phyloP scores from a whole-genome alignment of 92 coral and sea anemone genomes.

The Zoanthus solanderi region DNA sequence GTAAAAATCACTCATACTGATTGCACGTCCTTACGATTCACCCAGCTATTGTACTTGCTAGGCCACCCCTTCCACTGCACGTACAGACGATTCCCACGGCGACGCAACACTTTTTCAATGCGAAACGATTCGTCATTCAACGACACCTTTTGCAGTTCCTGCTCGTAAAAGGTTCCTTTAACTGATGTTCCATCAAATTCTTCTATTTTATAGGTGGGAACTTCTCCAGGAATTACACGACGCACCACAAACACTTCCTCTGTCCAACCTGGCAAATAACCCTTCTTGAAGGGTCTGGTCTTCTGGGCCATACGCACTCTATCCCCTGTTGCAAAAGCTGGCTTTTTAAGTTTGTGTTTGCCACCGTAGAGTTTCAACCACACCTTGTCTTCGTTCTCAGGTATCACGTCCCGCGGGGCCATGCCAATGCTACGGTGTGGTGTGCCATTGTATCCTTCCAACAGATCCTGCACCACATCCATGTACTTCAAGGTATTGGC shows the following conservation, averaged over 20 bases:
- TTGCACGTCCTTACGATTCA: too few relatives aligned
- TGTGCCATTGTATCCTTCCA: too few relatives aligned
- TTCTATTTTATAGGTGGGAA: neutral
- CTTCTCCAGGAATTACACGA: neutral
- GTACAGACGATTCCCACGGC: too few relatives aligned
- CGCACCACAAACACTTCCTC: neutral
- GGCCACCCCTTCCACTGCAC: too few relatives aligned
- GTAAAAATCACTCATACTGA: too few relatives aligned
- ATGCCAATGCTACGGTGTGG: constrained; percentile 32
- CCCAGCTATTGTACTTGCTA: too few relatives aligned
- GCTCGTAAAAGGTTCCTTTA: constrained; percentile 48
- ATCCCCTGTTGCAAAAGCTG: too few relatives aligned
- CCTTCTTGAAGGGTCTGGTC: constrained; percentile 28
- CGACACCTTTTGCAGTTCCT: neutral
- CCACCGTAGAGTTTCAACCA: neutral
- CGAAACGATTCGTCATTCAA: constrained; percentile 1
- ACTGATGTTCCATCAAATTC: constrained; percentile 27
- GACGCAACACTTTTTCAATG: too few relatives aligned
- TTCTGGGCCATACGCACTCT: constrained; percentile 22
- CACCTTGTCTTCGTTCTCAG: constrained; percentile 6
- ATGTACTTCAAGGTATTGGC: too few relatives aligned
- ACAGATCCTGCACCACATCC: too few relatives aligned
- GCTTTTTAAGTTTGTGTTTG: too few relatives aligned
- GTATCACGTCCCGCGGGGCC: constrained; percentile 50
- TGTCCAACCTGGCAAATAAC: constrained; percentile 41